Base-by-base conservation (phyloP, 2,113 vertebrate species). In the Phalacrocorax pelagicus region DNA sequence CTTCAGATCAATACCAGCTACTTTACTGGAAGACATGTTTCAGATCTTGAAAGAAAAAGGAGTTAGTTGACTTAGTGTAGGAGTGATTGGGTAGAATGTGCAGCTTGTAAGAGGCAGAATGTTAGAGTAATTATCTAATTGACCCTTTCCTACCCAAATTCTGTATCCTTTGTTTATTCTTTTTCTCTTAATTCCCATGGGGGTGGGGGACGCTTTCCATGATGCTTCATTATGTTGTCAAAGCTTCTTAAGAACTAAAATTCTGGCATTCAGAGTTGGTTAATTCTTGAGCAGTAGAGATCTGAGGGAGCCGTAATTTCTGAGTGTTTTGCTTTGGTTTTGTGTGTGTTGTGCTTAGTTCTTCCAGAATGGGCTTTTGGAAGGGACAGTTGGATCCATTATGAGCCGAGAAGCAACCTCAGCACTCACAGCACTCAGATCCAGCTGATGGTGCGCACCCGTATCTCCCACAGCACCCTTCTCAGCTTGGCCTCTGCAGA, bases 311-410 rank as follows among this genome's bases (percentile, higher is more conserved):
- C 38, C 42, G 46, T 19, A 7, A 21, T 44, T 91, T 80, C 82
- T 42, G 75, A 78, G 42, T 46, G 88, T 74, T 87, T 59, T 9
- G 2, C 27, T 62, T 86, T n/a, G 49, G 0, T 61, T 78, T 73
- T 86, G 21, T 62, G 23, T 73, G 15, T 40, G 11, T 24, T 83
- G 26, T 83, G 36, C 49, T 32, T 96, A 99, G 99, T 92, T 52
- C 96, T 99, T 30, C 98, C 98, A 32, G 99, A 99, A 95, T 99
- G 99, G 98, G 99, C 98, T 49, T 99, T 99, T 27, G 98, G 98
- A 92, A 97, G 96, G 34, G 97, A 98, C 91, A 99, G 99, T 55
- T 82, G 98, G 81, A 96, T 99, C 47, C 98, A 97, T 46, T 98
- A 97, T 30, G 98, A 98, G 94, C 97, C 98, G 4, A 96, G 98